Evolutionary conservation across 2,797 vertebrate species (phyloP).

Genomic region (Rhinichthys osculus): DNA sequence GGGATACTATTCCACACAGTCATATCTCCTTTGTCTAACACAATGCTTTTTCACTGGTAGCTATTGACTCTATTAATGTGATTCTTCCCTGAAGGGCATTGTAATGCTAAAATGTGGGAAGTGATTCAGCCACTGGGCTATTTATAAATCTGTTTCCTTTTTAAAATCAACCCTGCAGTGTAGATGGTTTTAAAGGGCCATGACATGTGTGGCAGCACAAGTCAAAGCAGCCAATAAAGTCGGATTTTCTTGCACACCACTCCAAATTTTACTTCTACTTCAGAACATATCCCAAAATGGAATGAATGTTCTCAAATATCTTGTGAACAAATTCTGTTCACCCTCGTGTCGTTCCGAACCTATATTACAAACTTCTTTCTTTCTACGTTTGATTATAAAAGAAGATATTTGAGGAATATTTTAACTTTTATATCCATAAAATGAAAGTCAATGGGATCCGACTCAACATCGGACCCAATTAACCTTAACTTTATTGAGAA

Average conservation of each 20-base stretch:
- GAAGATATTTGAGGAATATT: not conserved
- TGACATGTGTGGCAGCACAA: not conserved
- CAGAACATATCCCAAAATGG: not conserved
- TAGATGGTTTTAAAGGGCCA: conserved; percentile 24
- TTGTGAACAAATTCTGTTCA: not conserved
- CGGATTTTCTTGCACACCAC: not conserved
- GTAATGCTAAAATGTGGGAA: conserved; percentile 37
- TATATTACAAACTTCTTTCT: not conserved
- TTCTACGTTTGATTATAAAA: not conserved
- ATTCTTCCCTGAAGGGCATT: conserved; percentile 24
- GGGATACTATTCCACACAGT: conserved; percentile 53
- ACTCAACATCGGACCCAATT: not conserved
- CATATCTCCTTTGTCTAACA: conserved; percentile 59
- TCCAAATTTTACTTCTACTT: not conserved
- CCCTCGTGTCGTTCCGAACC: too few species aligned
- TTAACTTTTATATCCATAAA: not conserved
- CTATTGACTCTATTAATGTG: conserved; percentile 47
- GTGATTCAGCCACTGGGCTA: conserved; percentile 46
- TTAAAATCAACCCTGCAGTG: conserved; percentile 19
- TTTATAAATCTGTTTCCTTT: conserved; percentile 42
- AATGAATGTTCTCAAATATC: not conserved
- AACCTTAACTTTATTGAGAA: not conserved
- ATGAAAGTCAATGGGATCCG: not conserved
- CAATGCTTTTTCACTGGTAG: conserved; percentile 48
- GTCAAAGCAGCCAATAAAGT: not conserved